Evolutionary conservation across 2,888 invertebrate species (phyloP).

Genomic region (Platerodrilus igneus): DNA sequence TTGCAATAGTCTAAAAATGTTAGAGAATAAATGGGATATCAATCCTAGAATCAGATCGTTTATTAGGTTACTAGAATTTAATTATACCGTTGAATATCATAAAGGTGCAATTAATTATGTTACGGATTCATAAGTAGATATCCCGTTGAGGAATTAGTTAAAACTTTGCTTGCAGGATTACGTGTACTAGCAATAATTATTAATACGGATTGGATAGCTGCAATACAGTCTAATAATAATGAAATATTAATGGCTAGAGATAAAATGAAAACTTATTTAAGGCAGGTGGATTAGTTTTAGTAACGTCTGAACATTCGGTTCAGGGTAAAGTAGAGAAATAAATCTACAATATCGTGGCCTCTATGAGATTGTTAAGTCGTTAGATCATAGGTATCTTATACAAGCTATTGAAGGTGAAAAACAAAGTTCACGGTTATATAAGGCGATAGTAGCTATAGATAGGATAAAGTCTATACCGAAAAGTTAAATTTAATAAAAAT

Average conservation of each 20-base stretch:
- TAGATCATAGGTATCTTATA: constrained; percentile 8
- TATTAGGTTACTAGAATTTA: constrained; percentile 1
- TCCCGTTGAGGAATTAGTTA: too few relatives aligned
- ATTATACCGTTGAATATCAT: constrained; percentile 2
- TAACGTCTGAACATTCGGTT: not conserved
- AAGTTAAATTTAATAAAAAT: too few relatives aligned
- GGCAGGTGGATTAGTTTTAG: constrained; percentile 1
- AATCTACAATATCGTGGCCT: constrained; percentile 5
- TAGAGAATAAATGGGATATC: not conserved
- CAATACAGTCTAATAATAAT: not conserved
- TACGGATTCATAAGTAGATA: too few relatives aligned
- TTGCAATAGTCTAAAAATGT: not conserved
- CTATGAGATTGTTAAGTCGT: constrained; percentile 1
- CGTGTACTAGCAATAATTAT: not conserved
- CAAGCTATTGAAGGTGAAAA: constrained; percentile 5
- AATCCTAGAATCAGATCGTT: too few relatives aligned
- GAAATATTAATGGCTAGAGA: not conserved
- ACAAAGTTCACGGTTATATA: not conserved
- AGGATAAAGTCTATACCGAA: too few relatives aligned
- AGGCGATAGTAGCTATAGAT: too few relatives aligned
- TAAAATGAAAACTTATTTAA: constrained; percentile 1
- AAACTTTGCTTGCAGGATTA: not conserved
- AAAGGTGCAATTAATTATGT: too few relatives aligned
- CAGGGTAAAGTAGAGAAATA: constrained; percentile 6
- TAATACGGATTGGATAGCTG: not conserved